Evolutionary conservation across 2,797 vertebrate genomes (phyloP), one percentile per base, ranked within the genome.

Genomic region (Zenarchopterus dispar): DNA sequence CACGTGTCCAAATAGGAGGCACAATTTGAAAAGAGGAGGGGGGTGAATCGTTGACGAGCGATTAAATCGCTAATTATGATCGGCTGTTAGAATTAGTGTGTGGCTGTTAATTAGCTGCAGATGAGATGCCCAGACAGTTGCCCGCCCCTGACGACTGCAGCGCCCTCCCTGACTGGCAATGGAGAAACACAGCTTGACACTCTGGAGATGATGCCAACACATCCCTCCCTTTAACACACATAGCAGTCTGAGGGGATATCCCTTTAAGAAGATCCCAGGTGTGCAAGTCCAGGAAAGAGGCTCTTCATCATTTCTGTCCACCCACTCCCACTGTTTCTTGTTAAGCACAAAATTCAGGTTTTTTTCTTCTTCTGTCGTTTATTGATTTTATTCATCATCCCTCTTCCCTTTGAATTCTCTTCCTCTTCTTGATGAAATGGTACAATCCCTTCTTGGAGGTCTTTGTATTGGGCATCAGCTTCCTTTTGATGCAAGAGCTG

Each of bases 41-140:
- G 82, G 75, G 75, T 80, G 85, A 81, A 86, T 71, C 80, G 77
- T 87, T 90, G 90, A 91, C 78, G 88, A 91, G 87, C 84, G 89
- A 92, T 92, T 92, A 90, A 91, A 92, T 92, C 89, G 50, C 90
- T 92, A 92, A 92, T 92, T 92, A 91, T 92, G 89, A 92, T 92
- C 85, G 90, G 90, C 89, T 92, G 90, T 87, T 90, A 87, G 85
- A 92, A 92, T 92, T 87, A 91, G 89, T 87, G 88, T 86, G 89
- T 84, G 88, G 86, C 85, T 91, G 89, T 91, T 92, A 91, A 92
- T 92, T 90, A 91, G 89, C 84, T 85, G 86, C 82, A 90, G 87
- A 91, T 82, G 89, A 88, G 84, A 91, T 90, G 89, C 90, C 89
- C 88, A 92, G 91, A 91, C 90, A 89, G 84, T 89, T 84, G 83